phyloP scores from a whole-genome alignment of 1,140 invertebrate species.

The Trachelipus rathkii region DNA sequence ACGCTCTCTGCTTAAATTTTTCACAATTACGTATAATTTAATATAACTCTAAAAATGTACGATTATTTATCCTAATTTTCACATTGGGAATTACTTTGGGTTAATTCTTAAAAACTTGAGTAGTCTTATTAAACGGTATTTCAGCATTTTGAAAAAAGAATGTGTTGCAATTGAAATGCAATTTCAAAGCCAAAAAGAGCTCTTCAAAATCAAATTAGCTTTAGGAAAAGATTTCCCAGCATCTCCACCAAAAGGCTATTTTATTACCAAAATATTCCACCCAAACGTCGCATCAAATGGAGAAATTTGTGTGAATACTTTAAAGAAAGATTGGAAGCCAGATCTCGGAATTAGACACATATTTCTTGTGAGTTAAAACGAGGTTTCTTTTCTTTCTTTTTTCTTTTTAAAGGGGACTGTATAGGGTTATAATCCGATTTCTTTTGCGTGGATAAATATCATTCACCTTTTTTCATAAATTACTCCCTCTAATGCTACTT shows the following conservation, averaged over 20 bases:
- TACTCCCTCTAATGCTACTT: too few relatives aligned
- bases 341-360: constrained; percentile 95
- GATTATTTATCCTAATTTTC: too few relatives aligned
- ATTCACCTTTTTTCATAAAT: too few relatives aligned
- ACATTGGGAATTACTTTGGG: too few relatives aligned
- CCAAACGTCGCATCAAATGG: constrained; percentile 91
- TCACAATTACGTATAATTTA: too few relatives aligned
- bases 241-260: constrained; percentile 89
- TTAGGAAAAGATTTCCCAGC: constrained; percentile 90
- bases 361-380: constrained; percentile 68
- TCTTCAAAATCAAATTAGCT: constrained; percentile 85
- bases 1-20: too few relatives aligned
- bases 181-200: too few relatives aligned
- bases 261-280: constrained; percentile 95
- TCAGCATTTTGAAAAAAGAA: too few relatives aligned
- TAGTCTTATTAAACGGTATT: too few relatives aligned
- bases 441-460: background rate
- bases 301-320: constrained; percentile 95
- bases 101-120: too few relatives aligned
- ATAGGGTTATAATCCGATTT: background rate
- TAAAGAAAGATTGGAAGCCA: constrained; percentile 95
- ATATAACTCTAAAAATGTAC: too few relatives aligned
- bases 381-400: background rate
- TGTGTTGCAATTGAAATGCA: too few relatives aligned
- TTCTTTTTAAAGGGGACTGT: background rate